Percentiles rank a stretch among this genome's conserved stretches.
phyloP scores from a whole-genome alignment of 2,888 invertebrate species.

The Bugulina stolonifera region DNA sequence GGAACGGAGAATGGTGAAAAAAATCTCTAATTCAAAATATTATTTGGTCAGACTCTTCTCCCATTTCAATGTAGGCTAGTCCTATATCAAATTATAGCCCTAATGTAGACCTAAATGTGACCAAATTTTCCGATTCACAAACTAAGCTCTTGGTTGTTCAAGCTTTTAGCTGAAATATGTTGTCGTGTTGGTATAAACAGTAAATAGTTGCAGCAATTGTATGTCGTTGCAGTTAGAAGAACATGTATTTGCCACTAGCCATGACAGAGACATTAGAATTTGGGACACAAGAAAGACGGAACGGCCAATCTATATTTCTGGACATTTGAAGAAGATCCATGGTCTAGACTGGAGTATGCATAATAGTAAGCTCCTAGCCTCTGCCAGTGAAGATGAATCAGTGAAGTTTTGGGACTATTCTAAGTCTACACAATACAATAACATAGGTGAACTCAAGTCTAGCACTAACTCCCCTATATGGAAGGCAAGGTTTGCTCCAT shows the following conservation, averaged over 20 bases:
- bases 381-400: slow-evolving; percentile 89
- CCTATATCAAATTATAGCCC: too few relatives aligned
- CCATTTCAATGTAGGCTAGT: too few relatives aligned
- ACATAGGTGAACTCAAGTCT: slow-evolving; percentile 17
- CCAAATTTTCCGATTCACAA: too few relatives aligned
- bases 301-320: slow-evolving; percentile 79
- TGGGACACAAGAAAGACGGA: slow-evolving; percentile 73
- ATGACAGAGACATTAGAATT: slow-evolving; percentile 89
- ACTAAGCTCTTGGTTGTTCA: too few relatives aligned
- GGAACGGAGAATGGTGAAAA: too few relatives aligned
- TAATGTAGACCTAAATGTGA: too few relatives aligned
- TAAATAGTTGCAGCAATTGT: too few relatives aligned
- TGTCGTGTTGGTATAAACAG: too few relatives aligned
- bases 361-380: slow-evolving; percentile 54
- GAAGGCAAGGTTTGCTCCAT: slow-evolving; percentile 60
- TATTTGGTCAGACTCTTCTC: too few relatives aligned
- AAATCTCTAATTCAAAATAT: too few relatives aligned
- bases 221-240: slow-evolving; percentile 34
- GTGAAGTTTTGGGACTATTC: slow-evolving; percentile 61
- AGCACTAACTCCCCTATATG: slow-evolving; percentile 19
- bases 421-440: not conserved
- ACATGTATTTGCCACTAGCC: slow-evolving; percentile 81
- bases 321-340: slow-evolving; percentile 82
- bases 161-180: too few relatives aligned
- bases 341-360: slow-evolving; percentile 82